Conservation (phyloP, 2,113 vertebrate species). For the Chamaetylas fuelleborni region DNA sequence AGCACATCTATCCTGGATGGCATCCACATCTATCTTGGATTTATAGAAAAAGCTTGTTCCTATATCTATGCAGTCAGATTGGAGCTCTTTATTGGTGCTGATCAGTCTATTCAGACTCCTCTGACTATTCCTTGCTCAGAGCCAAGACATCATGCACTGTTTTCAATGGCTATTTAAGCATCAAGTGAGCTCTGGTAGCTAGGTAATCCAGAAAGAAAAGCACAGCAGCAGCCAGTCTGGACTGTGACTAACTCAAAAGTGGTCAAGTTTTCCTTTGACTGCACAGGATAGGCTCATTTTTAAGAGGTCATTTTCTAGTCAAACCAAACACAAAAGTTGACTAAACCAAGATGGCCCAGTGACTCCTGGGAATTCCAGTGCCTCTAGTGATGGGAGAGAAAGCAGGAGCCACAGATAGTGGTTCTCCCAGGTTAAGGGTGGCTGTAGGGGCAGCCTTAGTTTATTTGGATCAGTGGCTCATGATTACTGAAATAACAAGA, state of each 20-base stretch:
- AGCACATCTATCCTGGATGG: background rate
- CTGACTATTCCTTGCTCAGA: background rate
- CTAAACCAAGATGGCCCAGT: background rate
- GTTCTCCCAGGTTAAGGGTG: background rate
- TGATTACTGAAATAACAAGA: constrained; percentile 32
- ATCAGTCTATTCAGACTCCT: background rate
- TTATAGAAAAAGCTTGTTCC: background rate
- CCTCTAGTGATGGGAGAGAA: background rate
- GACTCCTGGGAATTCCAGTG: background rate
- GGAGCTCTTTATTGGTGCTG: background rate
- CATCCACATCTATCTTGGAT: background rate
- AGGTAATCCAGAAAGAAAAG: background rate
- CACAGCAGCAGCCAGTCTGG: background rate
- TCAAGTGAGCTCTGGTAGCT: background rate
- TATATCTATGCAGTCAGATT: background rate
- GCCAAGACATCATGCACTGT: background rate
- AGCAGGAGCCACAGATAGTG: background rate
- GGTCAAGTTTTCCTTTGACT: background rate
- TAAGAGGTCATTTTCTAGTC: background rate
- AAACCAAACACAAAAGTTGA: background rate
- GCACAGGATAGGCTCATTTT: background rate
- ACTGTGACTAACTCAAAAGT: background rate
- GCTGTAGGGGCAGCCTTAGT: background rate
- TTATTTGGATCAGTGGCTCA: constrained; percentile 2
- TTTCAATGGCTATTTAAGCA: background rate